Evolutionary conservation across 2,113 vertebrate species (phyloP).

Genomic region (Meleagris gallopavo): DNA sequence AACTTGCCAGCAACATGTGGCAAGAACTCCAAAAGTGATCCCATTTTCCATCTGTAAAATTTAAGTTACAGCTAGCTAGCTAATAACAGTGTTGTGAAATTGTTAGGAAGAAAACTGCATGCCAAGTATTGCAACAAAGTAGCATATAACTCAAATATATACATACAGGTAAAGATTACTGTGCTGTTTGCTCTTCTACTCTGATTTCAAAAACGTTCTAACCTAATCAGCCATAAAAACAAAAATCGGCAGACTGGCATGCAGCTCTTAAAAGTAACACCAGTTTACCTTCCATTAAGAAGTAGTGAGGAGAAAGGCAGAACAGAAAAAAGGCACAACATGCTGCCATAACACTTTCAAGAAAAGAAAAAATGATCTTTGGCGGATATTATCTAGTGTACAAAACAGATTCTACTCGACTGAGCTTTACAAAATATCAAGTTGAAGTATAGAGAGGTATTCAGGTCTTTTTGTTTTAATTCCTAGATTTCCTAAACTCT

Average conservation of each 20-base stretch:
- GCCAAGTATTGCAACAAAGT: background rate
- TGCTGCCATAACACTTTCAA: background rate
- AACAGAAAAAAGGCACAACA: rapidly evolving
- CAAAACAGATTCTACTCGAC: background rate
- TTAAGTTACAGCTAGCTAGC: background rate
- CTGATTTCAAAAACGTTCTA: background rate
- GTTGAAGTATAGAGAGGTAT: background rate
- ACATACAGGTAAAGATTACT: background rate
- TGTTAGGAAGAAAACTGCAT: background rate
- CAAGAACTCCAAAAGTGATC: background rate
- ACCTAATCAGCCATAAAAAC: background rate
- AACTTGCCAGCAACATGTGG: background rate
- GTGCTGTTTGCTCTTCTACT: background rate
- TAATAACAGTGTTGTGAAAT: background rate
- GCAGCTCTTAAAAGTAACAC: background rate
- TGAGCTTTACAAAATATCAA: background rate
- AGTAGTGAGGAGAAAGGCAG: background rate
- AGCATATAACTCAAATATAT: background rate
- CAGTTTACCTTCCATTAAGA: background rate
- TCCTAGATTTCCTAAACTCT: background rate
- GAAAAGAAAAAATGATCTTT: background rate
- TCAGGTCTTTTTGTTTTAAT: rapidly evolving
- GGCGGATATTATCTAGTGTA: background rate
- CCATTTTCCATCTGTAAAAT: background rate
- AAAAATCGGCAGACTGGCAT: background rate